phyloP scores from a whole-genome alignment of 2,888 invertebrate species.

The Drosophila monieri region DNA sequence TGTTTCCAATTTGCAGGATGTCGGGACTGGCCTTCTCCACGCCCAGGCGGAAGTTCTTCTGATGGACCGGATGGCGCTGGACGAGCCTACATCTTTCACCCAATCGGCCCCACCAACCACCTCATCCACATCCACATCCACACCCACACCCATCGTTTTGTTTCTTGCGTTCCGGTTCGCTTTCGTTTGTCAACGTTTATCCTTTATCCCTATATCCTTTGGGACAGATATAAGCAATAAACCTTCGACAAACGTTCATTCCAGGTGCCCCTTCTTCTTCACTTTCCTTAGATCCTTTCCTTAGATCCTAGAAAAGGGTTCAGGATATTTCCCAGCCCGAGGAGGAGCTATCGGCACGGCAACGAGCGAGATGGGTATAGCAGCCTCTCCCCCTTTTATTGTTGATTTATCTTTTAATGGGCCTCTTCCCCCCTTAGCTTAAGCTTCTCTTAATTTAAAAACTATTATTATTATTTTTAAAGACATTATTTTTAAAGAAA shows the following conservation, averaged over 20 bases:
- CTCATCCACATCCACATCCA: neutral
- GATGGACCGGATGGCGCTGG: neutral
- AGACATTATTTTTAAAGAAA: too few relatives aligned
- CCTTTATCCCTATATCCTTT: neutral
- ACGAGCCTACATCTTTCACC: neutral
- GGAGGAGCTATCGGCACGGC: neutral
- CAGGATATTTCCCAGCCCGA: neutral
- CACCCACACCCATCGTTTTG: neutral
- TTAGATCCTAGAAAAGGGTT: neutral
- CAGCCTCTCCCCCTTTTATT: neutral
- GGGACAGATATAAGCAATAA: neutral
- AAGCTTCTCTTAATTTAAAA: neutral
- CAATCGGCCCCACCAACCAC: neutral
- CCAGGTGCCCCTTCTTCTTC: neutral
- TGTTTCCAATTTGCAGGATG: constrained; percentile 20
- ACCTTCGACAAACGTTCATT: neutral
- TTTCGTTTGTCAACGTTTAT: neutral
- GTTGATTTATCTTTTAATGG: neutral
- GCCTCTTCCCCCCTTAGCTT: neutral
- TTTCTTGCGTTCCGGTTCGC: neutral
- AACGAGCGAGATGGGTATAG: neutral
- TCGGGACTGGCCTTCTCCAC: constrained; percentile 27
- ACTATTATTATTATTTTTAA: neutral
- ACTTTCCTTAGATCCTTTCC: neutral
- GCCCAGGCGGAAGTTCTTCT: constrained; percentile 35